phyloP scores from a whole-genome alignment of 2,113 vertebrate genomes.

The Aegithalos caudatus region DNA sequence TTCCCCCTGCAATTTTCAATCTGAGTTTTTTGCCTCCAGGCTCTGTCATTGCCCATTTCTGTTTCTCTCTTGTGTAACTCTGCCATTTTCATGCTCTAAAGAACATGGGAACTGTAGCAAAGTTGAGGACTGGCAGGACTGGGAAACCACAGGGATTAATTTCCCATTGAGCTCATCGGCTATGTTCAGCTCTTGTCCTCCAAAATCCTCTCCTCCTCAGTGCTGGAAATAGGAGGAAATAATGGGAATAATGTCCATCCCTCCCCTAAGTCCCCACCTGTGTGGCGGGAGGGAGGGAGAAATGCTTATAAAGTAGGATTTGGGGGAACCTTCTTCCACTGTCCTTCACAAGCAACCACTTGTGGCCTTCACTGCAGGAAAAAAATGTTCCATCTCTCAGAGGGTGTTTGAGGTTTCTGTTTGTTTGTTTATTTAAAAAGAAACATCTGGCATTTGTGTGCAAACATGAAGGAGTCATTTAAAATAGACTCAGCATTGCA shows the following conservation, averaged over 20 bases:
- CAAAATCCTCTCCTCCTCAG: background rate
- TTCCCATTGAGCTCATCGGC: background rate
- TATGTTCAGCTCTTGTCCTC: background rate
- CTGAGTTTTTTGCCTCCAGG: background rate
- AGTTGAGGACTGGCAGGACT: background rate
- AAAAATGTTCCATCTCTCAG: background rate
- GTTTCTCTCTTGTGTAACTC: background rate
- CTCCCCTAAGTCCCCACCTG: background rate
- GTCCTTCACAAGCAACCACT: background rate
- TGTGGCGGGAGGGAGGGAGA: background rate
- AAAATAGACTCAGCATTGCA: background rate
- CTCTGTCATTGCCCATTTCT: background rate
- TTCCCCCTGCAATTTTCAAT: background rate
- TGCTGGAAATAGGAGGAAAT: background rate
- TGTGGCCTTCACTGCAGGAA: background rate
- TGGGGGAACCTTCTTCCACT: background rate
- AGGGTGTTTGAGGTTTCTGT: background rate
- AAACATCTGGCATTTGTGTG: constrained; percentile 12
- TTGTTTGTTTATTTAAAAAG: constrained; percentile 1
- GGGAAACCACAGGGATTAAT: background rate
- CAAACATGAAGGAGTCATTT: constrained; percentile 8
- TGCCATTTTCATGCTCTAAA: background rate
- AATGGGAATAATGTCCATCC: background rate
- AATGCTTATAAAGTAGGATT: background rate
- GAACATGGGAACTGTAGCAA: background rate